Base-by-base conservation (phyloP, 1,140 invertebrate genomes). In the Parapsyche elsis region DNA sequence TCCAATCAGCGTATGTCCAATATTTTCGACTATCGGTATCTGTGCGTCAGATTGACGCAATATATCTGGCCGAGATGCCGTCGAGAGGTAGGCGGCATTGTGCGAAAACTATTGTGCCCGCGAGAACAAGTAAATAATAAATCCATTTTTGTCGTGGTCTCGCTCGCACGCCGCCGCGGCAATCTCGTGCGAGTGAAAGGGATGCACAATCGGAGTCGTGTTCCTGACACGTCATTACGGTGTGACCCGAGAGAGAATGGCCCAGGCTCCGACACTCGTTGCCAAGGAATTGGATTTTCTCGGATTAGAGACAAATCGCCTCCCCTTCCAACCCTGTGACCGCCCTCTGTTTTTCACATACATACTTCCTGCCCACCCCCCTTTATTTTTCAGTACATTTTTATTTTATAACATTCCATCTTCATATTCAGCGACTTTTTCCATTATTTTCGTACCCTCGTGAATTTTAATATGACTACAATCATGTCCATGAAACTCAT, bases 81-180 rank as follows among this genome's bases (percentile, higher is more conserved):
- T 24, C 14, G 67, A 5, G 16, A 19, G 16, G 45, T 12, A 16
- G 71, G 49, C 14, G 61, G 61, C 61, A 77, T 77, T 77, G 76
- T 61, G 76, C 76, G 49, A 77, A 73, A 73, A 73, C 71, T 73
- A 77, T 78, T 78, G 77, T 78, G 77, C 64, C 67, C 4, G 76
- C 23, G 71, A 79, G 70, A 79, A 79, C 78, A 79, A 80, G 73
- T 73, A 80, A 80, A 80, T 80, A 76, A 80, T 80, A 80, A 80
- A 80, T 80, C 79, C 79, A 80, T 80, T 80, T 80, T 80, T 80
- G 21, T 21, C 0, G n/a, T 14, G 5, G 16, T 61, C 64, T 45
- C 24, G 46, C 21, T 61, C 30, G 49, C 53, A 24, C 45, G 21
- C 24, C 14, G 49, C 0, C 5, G 44, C 44, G 10, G 23, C 24